Percentiles rank a stretch among this genome's conserved stretches.
Evolutionary conservation across 2,797 vertebrate species (phyloP).

Genomic region (Macropus fuliginosus): DNA sequence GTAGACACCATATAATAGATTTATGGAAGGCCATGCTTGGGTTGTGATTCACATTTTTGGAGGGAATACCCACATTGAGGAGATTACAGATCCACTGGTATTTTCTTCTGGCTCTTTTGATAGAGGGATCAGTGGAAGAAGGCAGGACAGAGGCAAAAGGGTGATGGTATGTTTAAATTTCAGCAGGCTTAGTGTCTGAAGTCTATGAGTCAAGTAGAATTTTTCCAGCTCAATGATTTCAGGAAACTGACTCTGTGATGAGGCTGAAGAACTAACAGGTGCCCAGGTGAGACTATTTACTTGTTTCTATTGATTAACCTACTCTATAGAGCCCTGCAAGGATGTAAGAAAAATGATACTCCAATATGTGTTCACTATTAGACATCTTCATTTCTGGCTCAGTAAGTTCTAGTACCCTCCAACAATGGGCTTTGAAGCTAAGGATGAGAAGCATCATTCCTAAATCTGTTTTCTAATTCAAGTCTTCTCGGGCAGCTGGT

Average conservation of each 20-base stretch:
- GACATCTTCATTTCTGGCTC: conserved; percentile 12
- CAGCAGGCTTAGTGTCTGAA: not conserved
- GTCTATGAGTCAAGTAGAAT: conserved; percentile 25
- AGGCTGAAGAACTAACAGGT: conserved; percentile 41
- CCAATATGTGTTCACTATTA: conserved; percentile 26
- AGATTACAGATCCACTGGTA: not conserved
- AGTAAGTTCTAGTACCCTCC: conserved; percentile 2
- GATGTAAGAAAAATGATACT: not conserved
- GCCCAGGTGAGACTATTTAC: conserved; percentile 15
- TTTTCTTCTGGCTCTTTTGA: not conserved
- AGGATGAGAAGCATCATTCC: conserved; percentile 12
- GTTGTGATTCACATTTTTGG: not conserved
- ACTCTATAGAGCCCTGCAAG: not conserved
- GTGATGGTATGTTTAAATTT: conserved; percentile 25
- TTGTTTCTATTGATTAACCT: not conserved
- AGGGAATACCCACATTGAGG: not conserved
- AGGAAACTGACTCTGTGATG: not conserved
- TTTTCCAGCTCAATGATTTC: not conserved
- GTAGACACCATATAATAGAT: not conserved
- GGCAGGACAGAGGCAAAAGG: not conserved
- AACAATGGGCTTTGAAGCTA: not conserved
- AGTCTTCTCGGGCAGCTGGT: conserved; percentile 42
- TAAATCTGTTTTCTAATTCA: conserved; percentile 35
- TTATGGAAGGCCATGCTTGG: not conserved
- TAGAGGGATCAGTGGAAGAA: not conserved